Conservation (phyloP, 2,113 vertebrate species). For the Stercorarius parasiticus region DNA sequence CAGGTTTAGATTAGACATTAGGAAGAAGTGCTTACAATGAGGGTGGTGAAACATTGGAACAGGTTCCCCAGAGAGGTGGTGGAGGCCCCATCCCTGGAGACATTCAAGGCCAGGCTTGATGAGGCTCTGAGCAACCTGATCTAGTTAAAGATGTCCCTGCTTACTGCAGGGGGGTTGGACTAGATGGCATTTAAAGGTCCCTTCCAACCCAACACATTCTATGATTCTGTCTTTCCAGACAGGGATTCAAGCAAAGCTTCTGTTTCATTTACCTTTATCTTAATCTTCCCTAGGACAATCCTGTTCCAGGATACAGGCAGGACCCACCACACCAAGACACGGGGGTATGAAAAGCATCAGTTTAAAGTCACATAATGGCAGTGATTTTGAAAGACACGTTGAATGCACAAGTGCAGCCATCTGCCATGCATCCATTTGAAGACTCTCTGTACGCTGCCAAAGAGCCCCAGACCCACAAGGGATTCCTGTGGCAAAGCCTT, state of each 20-base stretch:
- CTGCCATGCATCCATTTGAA: neutral
- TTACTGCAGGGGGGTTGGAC: too few species aligned
- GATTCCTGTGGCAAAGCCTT: constrained; percentile 22
- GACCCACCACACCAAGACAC: neutral
- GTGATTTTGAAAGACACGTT: neutral
- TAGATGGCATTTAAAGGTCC: too few species aligned
- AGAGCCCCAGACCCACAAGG: rapidly evolving
- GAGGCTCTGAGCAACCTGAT: too few species aligned
- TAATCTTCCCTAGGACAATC: neutral
- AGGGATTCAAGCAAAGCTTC: neutral
- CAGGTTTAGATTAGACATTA: too few species aligned
- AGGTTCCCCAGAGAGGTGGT: too few species aligned
- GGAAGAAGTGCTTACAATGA: too few species aligned
- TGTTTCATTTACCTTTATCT: neutral
- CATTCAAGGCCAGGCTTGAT: too few species aligned
- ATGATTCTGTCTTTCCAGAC: neutral
- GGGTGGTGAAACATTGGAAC: too few species aligned
- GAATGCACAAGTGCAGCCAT: neutral
- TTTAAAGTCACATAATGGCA: neutral
- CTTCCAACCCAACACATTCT: too few species aligned
- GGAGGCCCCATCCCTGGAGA: too few species aligned
- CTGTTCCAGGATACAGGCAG: neutral
- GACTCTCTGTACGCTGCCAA: neutral
- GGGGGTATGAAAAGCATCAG: neutral
- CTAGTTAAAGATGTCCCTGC: too few species aligned